Evolutionary conservation across 2,113 vertebrate genomes (phyloP).

Genomic region (Centrocercus urophasianus): DNA sequence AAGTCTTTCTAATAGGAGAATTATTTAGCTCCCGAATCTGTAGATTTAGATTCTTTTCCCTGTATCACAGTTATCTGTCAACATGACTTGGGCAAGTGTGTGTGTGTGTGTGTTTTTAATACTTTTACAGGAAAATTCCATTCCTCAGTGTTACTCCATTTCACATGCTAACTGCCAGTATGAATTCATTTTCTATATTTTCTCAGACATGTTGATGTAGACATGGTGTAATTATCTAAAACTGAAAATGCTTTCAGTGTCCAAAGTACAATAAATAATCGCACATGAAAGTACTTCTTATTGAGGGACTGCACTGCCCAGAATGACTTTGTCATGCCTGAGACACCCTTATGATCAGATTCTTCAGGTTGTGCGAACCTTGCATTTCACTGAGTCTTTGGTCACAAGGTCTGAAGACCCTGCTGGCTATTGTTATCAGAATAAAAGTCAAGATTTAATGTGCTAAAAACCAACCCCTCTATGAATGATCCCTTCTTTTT

Average conservation of each 20-base stretch:
- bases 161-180: neutral
- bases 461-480: neutral
- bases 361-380: neutral
- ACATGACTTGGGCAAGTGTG: neutral
- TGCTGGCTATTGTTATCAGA: neutral
- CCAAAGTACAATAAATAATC: neutral
- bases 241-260: neutral
- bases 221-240: neutral
- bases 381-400: neutral
- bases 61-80: neutral
- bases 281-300: neutral
- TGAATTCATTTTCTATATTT: neutral
- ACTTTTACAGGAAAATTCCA: neutral
- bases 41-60: neutral
- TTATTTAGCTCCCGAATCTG: neutral
- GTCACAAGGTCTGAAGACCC: neutral
- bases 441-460: neutral
- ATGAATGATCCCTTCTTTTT: neutral
- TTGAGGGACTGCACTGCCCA: neutral
- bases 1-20: neutral
- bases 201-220: neutral
- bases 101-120: accelerated
- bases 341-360: neutral
- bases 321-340: neutral
- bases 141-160: neutral